phyloP scores from a whole-genome alignment of 2,888 invertebrate species.

The Heliconius cydno region DNA sequence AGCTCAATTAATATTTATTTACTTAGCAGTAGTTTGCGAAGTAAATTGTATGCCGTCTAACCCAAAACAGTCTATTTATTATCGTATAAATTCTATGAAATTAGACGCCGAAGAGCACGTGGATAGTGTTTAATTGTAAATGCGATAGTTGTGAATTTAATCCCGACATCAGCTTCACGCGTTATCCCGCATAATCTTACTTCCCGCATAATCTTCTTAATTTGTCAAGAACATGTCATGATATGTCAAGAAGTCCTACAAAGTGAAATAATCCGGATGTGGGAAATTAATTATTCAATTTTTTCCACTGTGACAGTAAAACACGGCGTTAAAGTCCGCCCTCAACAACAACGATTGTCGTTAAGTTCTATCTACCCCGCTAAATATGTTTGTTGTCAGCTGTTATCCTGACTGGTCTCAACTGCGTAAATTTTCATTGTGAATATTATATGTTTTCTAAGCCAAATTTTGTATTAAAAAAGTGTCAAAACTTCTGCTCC shows the following conservation, averaged over 20 bases:
- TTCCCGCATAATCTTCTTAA: no score
- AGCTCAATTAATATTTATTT: slow-evolving; percentile 5
- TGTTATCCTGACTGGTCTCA: background rate
- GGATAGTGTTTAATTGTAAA: background rate
- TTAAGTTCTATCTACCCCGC: no score
- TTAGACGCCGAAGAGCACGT: no score
- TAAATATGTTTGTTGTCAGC: no score
- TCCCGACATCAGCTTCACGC: no score
- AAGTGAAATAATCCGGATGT: background rate
- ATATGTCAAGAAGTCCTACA: no score
- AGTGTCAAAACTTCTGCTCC: background rate
- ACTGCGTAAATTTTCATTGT: background rate
- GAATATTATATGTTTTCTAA: background rate
- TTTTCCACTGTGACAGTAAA: no score
- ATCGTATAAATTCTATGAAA: background rate
- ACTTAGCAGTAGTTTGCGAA: background rate
- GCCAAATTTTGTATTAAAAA: background rate
- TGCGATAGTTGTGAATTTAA: background rate
- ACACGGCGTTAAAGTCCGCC: no score
- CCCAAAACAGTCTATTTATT: background rate
- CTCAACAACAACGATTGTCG: no score
- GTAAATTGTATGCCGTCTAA: background rate
- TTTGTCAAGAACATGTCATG: no score
- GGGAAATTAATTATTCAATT: no score
- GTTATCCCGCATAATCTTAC: no score